Percentiles rank a stretch among this genome's conserved stretches.
Conservation (phyloP, 2,113 vertebrate species). For the Gnathonemus longibarbis region DNA sequence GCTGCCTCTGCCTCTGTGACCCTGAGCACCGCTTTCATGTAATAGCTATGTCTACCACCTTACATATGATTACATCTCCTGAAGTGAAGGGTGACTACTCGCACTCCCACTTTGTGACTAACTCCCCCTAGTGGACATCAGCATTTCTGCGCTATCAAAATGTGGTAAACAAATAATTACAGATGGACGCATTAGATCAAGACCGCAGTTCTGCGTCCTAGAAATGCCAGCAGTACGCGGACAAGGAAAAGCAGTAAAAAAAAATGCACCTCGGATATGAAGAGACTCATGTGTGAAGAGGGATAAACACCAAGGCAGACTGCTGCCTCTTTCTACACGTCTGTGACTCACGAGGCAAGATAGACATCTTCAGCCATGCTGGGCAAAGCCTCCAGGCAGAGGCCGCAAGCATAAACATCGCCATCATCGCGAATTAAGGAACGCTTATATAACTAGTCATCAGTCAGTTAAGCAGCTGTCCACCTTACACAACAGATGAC, state of each 20-base stretch:
- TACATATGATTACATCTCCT: background rate
- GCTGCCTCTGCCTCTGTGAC: background rate
- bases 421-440: background rate
- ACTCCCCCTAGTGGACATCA: background rate
- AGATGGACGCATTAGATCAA: background rate
- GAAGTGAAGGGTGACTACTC: background rate
- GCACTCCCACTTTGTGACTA: background rate
- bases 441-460: background rate
- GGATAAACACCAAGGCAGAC: background rate
- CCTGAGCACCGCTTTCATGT: background rate
- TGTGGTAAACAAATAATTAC: background rate
- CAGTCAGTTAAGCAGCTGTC: background rate
- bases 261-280: background rate
- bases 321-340: background rate
- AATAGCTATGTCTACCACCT: background rate
- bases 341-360: background rate
- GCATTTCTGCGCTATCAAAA: background rate
- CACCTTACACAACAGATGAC: constrained; percentile 3
- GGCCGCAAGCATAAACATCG: background rate
- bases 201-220: background rate
- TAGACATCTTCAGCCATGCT: background rate
- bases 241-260: background rate
- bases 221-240: background rate
- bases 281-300: background rate
- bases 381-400: background rate